These are phyloP conservation scores for Echinometra lucunter DNA, from an alignment of 53 echinoderm and acorn worm species.

Conservation along the genomic window DNA sequence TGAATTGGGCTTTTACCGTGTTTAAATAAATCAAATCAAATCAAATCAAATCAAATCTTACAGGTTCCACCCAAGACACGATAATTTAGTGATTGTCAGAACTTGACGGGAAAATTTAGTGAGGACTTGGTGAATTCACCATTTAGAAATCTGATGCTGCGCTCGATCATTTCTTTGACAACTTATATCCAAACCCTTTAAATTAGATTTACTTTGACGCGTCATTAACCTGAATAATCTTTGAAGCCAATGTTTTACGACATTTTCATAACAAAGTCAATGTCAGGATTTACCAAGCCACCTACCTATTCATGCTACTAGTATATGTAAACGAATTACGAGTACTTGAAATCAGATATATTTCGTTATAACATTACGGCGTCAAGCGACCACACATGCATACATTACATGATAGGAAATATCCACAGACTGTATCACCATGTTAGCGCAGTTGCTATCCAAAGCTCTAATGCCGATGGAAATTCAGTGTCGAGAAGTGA, in stretches of 20 bases:
- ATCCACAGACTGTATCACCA: too few relatives aligned
- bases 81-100: too few relatives aligned
- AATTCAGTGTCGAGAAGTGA: too few relatives aligned
- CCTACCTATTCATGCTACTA: background rate
- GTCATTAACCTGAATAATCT: background rate
- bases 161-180: background rate
- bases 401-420: too few relatives aligned
- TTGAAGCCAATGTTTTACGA: background rate
- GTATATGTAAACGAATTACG: background rate
- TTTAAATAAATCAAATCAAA: too few relatives aligned
- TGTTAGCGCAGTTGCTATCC: background rate
- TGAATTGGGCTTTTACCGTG: too few relatives aligned
- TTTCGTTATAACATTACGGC: background rate
- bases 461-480: too few relatives aligned
- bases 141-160: background rate
- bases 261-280: background rate
- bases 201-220: background rate
- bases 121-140: slow-evolving; percentile 12
- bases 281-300: background rate
- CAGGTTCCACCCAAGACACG: too few relatives aligned
- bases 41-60: too few relatives aligned
- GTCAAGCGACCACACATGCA: background rate
- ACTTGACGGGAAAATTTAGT: too few relatives aligned
- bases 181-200: background rate
- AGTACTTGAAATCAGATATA: background rate